Evolutionary conservation across 1,140 invertebrate genomes (phyloP), one percentile per base, ranked within the genome.

Genomic region (Zaprionus kolodkinae): DNA sequence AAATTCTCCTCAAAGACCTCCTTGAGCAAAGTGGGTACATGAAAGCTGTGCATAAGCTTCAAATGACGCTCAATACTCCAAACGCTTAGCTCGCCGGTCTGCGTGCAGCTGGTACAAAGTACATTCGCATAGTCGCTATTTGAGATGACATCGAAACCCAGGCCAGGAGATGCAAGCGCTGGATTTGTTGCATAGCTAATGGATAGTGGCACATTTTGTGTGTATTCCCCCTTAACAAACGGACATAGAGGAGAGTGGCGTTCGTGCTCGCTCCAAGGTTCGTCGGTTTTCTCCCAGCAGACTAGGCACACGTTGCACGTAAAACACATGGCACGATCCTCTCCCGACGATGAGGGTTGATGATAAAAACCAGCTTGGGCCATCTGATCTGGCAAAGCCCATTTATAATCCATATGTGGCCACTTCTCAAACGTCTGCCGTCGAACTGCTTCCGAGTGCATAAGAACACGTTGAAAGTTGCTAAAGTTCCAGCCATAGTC

Each of bases 391-490:
- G 98, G 98, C 68, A 98, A 92, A 7, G 98, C 97, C 97, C 97
- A 99, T 93, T 98, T 98, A 93, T 98, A 98, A 93, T 98, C 97
- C 97, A 98, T 98, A 91, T 99, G 98, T 45, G 98, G 98, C 98
- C 98, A 99, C 91, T 96, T 96, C 70, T 95, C 95, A 93, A 98
- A 99, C 0, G 98, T 98, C 86, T 97, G 96, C 73, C 97, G 94
- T 45, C 98, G 94, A 52, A 97, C 96, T 1, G 97, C 96, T 93
- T 99, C 98, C 72, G 97, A 98, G 91, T 97, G 97, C 97, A 99
- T 98, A 27, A 96, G 94, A 7, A 95, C 94, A 74, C 95, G 94
- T 56, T 92, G 89, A 40, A 91, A 92, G 17, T 91, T 91, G 30
- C 80, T 84, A 6, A 79, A 84, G 30, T 92, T 89, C 76, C 81